Conservation (phyloP, 2,113 vertebrate genomes). For the Marmota flaviventris region DNA sequence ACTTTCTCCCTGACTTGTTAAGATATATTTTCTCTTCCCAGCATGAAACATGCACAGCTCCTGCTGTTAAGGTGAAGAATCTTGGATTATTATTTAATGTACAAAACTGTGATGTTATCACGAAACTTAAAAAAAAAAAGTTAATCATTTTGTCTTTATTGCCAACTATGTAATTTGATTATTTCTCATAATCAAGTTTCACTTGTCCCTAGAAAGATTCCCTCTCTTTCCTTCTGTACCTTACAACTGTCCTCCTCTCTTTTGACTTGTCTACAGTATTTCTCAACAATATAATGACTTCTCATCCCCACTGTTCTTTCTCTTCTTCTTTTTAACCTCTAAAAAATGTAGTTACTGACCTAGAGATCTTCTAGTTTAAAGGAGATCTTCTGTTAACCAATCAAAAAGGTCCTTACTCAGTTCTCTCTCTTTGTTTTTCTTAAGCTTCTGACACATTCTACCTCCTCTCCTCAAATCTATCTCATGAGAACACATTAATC, state of each 20-base stretch:
- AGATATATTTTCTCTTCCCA: background rate
- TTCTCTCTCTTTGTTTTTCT: background rate
- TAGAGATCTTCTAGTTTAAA: background rate
- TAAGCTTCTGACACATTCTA: background rate
- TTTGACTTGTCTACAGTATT: background rate
- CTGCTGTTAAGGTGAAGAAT: background rate
- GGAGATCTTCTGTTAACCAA: background rate
- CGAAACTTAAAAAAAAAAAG: slow-evolving; percentile 35
- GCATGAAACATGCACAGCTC: background rate
- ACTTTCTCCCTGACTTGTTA: background rate
- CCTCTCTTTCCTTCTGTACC: background rate
- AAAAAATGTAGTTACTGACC: background rate
- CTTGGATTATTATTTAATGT: background rate
- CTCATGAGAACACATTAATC: background rate
- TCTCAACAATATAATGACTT: background rate
- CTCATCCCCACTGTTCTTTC: background rate
- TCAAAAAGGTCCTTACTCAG: background rate
- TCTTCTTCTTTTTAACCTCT: background rate
- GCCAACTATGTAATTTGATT: slow-evolving; percentile 21
- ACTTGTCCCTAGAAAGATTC: background rate
- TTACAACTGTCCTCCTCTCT: background rate
- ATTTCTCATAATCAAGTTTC: background rate
- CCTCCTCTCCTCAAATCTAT: background rate
- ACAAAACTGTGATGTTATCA: background rate
- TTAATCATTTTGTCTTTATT: background rate